Conservation (phyloP, 2,888 invertebrate genomes). For the Nymphalis urticae region DNA sequence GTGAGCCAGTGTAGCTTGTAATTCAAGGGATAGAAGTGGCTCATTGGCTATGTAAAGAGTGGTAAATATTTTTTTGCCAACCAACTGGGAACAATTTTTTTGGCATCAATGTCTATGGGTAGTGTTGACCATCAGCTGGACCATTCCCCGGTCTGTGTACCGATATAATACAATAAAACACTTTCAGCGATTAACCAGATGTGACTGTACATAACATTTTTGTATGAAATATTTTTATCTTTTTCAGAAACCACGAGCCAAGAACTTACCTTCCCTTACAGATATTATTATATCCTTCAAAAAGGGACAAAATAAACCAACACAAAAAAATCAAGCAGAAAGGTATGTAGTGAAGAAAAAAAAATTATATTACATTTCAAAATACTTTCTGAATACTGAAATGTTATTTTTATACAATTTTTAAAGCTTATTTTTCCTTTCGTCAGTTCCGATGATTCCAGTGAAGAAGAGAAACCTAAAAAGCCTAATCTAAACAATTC, state of each 20-base stretch:
- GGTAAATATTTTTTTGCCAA: too few relatives aligned
- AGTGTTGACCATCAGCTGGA: too few relatives aligned
- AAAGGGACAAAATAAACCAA: conserved; percentile 35
- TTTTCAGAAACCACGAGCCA: conserved; percentile 83
- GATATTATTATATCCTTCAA: conserved; percentile 73
- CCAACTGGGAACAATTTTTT: too few relatives aligned
- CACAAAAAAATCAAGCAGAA: conserved; percentile 40
- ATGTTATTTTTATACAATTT: not conserved
- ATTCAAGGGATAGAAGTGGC: too few relatives aligned
- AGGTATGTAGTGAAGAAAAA: conserved; percentile 38
- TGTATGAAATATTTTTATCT: conserved; percentile 13
- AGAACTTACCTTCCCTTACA: conserved; percentile 84
- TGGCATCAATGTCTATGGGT: too few relatives aligned
- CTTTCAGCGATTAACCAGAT: too few relatives aligned
- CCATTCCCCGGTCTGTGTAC: too few relatives aligned
- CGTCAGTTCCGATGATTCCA: conserved; percentile 55
- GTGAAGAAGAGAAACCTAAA: conserved; percentile 56
- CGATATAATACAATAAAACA: too few relatives aligned
- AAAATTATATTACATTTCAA: too few relatives aligned
- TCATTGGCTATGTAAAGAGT: too few relatives aligned
- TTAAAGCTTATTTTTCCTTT: not conserved
- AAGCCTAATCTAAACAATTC: conserved; percentile 58
- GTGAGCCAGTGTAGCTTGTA: too few relatives aligned
- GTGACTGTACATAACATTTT: not conserved
- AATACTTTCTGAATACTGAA: not conserved